Evolutionary conservation across 2,113 vertebrate species (phyloP), one percentile per base, ranked within the genome.

Genomic region (Neotoma lepida): DNA sequence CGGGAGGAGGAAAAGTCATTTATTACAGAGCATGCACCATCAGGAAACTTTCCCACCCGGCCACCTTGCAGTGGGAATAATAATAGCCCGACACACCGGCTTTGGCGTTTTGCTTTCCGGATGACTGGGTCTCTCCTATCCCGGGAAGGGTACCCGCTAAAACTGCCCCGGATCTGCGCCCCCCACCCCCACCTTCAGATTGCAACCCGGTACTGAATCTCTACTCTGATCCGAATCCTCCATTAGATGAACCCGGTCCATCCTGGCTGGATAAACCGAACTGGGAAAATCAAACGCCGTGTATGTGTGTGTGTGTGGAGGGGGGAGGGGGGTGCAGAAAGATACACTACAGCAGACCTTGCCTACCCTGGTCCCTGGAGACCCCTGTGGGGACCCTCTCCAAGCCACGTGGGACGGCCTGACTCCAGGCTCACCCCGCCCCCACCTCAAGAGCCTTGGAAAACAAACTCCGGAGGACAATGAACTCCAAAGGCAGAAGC

Each of bases 11-110:
- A 63, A 49, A 78, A 95, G 74, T 17, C 84, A 24, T 89, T 91
- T 68, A 87, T 74, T 74, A 93, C n/a, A 33, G 86, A 28, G 63
- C 77, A 17, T 70, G 84, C 95, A 66, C 94, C 96, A 91, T 93
- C 90, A 90, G 94, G 95, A 73, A 86, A 66, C 93, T 64, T 96
- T 96, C 95, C 96, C 95, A 96, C 88, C 49, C 73, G 15, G 7
- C 80, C 96, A 84, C 81, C 94, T 92, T n/a, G 81, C 74, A 86
- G 12, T 28, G 61, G 74, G 54, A 63, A 84, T 63, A 74, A 95
- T 51, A 84, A 91, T 18, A 64, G 73, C 84, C 14, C 46, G 58
- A 35, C 24, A 10, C 81, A 30, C 33, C 82, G 68, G 89, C 77
- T 88, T 86, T 61, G 28, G 14, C 18, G 17, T 5, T 77, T 70